Percentiles rank a stretch among this genome's conserved stretches.
Conservation (phyloP, 2,113 vertebrate genomes). For the Garra rufa region DNA sequence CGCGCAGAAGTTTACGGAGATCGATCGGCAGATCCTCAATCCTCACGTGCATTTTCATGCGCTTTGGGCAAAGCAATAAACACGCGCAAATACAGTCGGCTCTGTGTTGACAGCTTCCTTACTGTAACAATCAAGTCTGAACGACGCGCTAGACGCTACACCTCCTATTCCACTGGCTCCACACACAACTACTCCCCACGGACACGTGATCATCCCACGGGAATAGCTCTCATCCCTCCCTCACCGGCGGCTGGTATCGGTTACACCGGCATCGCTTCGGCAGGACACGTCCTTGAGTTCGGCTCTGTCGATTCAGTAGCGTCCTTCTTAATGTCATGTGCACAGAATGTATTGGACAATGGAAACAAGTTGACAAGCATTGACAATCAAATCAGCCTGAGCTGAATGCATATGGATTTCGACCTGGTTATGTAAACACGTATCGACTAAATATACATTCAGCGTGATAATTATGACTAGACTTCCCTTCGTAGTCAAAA, state of each 20-base stretch:
- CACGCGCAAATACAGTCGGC: not conserved
- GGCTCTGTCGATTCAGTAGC: not conserved
- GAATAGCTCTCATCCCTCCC: constrained; percentile 50
- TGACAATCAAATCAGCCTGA: not conserved
- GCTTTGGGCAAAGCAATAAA: not conserved
- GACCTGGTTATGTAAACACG: not conserved
- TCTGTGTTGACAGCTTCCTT: constrained; percentile 26
- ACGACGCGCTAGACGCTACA: constrained; percentile 37
- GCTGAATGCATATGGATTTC: not conserved
- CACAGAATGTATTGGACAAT: not conserved
- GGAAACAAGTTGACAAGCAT: not conserved
- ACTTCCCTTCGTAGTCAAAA: not conserved
- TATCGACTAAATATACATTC: not conserved
- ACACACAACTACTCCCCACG: constrained; percentile 58
- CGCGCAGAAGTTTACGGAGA: constrained; percentile 21
- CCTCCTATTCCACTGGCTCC: constrained; percentile 43
- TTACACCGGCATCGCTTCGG: constrained; percentile 20
- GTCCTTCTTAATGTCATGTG: not conserved
- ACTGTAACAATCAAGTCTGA: constrained; percentile 30
- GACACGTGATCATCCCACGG: constrained; percentile 64
- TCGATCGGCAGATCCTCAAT: not conserved
- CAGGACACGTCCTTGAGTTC: not conserved
- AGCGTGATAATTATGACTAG: not conserved
- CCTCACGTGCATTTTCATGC: not conserved
- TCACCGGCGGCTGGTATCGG: constrained; percentile 48